Percentiles rank a stretch among this genome's conserved stretches.
phyloP scores from a whole-genome alignment of 2,797 vertebrate species.

The Etheostoma nigrum region DNA sequence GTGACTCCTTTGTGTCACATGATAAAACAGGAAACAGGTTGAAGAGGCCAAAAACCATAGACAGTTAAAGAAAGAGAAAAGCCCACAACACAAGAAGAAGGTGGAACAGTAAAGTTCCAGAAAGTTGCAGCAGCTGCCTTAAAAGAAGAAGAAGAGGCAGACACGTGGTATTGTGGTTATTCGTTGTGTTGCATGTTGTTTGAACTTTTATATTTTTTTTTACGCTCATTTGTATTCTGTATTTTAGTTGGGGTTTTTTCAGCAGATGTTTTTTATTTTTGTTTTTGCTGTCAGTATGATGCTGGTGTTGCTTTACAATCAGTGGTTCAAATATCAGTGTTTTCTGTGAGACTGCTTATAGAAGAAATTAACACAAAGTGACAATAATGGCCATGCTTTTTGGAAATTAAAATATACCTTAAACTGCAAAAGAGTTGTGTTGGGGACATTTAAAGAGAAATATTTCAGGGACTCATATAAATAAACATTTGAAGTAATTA shows the following conservation, averaged over 20 bases:
- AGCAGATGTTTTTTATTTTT: background rate
- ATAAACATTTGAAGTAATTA: background rate
- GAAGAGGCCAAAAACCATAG: background rate
- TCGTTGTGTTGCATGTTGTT: background rate
- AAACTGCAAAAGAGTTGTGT: background rate
- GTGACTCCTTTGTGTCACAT: conserved; percentile 49
- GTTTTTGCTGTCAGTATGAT: background rate
- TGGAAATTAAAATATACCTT: background rate
- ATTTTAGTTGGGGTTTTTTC: background rate
- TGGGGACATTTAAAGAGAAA: background rate
- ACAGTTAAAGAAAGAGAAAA: background rate
- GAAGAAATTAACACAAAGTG: background rate
- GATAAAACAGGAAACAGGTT: conserved; percentile 14
- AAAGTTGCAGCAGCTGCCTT: too few species aligned
- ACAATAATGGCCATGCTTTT: background rate
- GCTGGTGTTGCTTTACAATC: background rate
- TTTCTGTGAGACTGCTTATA: background rate
- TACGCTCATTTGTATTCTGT: background rate
- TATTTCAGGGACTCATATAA: background rate
- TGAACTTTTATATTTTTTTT: background rate
- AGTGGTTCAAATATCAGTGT: background rate
- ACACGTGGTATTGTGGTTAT: background rate
- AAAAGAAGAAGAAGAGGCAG: too few species aligned
- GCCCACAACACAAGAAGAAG: too few species aligned
- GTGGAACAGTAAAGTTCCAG: too few species aligned